Evolutionary conservation across 2,888 invertebrate species (phyloP).

Genomic region (Bruchidius siliquastri): DNA sequence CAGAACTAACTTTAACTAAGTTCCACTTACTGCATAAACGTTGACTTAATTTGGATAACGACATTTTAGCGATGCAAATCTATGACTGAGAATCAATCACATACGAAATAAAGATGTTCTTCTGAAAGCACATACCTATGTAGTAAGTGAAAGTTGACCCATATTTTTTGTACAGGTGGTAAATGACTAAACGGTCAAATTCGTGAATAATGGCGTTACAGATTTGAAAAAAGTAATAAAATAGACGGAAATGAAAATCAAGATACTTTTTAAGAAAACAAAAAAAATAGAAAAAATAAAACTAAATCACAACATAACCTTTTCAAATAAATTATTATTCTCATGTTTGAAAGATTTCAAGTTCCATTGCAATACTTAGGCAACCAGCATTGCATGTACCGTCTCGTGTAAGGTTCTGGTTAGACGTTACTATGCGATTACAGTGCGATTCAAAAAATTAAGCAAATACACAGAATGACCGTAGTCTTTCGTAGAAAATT

Average conservation of each 20-base stretch:
- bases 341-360: too few relatives aligned
- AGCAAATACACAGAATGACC: too few relatives aligned
- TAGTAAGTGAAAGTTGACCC: constrained; percentile 26
- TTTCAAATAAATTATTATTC: not conserved
- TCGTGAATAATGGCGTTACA: too few relatives aligned
- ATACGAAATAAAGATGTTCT: constrained; percentile 10
- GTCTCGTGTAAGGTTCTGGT: too few relatives aligned
- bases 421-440: too few relatives aligned
- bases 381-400: too few relatives aligned
- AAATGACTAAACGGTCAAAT: not conserved
- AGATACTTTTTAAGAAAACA: not conserved
- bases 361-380: too few relatives aligned
- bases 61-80: constrained; percentile 20
- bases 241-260: not conserved
- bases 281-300: not conserved
- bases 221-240: not conserved
- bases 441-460: too few relatives aligned
- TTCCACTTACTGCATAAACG: constrained; percentile 11
- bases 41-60: constrained; percentile 22
- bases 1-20: constrained; percentile 8
- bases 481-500: too few relatives aligned
- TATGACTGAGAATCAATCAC: constrained; percentile 15
- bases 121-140: constrained; percentile 10
- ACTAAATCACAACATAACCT: not conserved
- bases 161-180: constrained; percentile 13